These are phyloP conservation scores for Cebidichthys violaceus DNA, from an alignment of 2,113 vertebrate genomes.

Conservation along the genomic window DNA sequence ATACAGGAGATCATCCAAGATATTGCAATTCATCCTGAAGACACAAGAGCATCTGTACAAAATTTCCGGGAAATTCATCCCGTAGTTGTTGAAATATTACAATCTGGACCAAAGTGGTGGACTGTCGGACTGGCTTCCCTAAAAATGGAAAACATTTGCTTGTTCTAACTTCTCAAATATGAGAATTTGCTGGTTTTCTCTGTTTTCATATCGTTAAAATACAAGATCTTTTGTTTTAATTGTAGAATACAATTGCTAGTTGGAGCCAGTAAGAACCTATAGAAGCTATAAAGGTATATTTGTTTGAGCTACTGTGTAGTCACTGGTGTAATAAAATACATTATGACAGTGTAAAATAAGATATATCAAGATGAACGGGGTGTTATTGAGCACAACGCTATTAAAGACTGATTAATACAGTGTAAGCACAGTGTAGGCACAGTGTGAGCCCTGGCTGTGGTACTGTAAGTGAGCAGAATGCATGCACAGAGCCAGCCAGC, in stretches of 20 bases:
- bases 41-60: background rate
- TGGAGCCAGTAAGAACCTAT: background rate
- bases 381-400: conserved; percentile 35
- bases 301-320: conserved; percentile 8
- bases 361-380: conserved; percentile 37
- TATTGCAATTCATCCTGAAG: background rate
- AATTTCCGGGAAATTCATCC: background rate
- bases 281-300: background rate
- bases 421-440: conserved; percentile 21
- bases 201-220: background rate
- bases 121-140: background rate
- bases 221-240: background rate
- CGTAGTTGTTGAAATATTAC: no score
- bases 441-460: conserved; percentile 38
- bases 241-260: no score
- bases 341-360: conserved; percentile 24
- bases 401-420: conserved; percentile 55
- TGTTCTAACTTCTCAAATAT: background rate
- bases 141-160: background rate
- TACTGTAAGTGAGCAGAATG: conserved; percentile 47
- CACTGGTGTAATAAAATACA: conserved; percentile 30
- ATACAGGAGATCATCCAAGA: background rate
- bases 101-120: background rate
- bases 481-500: conserved; percentile 58
- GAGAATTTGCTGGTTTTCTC: background rate